Evolutionary conservation across 2,113 vertebrate genomes (phyloP), one percentile per base, ranked within the genome.

Genomic region (Onychostruthus taczanowskii): DNA sequence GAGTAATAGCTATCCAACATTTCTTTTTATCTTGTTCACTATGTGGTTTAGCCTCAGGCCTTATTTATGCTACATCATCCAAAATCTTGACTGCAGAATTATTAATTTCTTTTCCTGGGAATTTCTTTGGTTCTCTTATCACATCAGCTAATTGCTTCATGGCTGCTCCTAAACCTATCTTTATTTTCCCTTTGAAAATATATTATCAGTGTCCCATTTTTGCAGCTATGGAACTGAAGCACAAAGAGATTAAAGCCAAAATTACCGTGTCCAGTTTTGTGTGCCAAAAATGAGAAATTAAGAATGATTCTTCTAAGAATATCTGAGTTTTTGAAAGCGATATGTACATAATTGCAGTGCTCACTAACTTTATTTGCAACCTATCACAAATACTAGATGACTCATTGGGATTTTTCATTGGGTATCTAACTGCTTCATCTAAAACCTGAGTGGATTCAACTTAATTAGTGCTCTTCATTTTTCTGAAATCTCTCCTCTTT

Each of bases 51-150:
- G 64, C 89, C 69, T 81, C 84, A 95, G 69, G 93, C 41, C 77
- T 87, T 94, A 87, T 84, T 96, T 92, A 79, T 59, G 69, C 72
- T 92, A 76, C 89, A 73, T 70, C 49, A 94, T 82, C 84, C 91
- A 96, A 92, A 87, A 75, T 59, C 80, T 78, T 68, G 69, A 91
- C 68, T 93, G 67, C 44, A 72, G 70, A 95, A 91, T 63, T 67
- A 87, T 72, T 89, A 1, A 56, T 89, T 93, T 91, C 2, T 94
- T 84, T 88, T 49, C 75, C 85, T 95, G 93, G 81, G 81, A 93
- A 84, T 82, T 93, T 94, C 77, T 96, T 64, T 47, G 49, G 33
- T 87, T 91, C 58, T 87, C n/a, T 94, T 96, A 91, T 95, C 93
- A 94, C 53, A 93, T 35, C 30, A 80, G 35, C 52, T 92, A 90